Percentiles rank a stretch among this genome's conserved stretches.
Conservation (phyloP, 2,888 invertebrate species). For the Bombylius major region DNA sequence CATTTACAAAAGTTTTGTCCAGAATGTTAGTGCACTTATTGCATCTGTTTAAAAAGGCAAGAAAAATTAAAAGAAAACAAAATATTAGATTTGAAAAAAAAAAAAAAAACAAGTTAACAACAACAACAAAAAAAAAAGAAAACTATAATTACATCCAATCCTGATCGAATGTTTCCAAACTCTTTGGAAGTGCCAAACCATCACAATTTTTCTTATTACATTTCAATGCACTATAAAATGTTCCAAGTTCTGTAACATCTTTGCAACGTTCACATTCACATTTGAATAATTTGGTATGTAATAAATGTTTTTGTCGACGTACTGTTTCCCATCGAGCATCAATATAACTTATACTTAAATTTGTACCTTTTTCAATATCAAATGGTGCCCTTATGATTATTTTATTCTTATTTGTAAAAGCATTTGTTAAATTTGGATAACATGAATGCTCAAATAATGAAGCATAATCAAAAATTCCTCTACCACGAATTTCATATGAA, state of each 20-base stretch:
- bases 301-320: slow-evolving; percentile 58
- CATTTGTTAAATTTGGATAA: slow-evolving; percentile 68
- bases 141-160: slow-evolving; percentile 28
- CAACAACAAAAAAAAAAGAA: neutral
- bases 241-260: slow-evolving; percentile 60
- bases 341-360: slow-evolving; percentile 72
- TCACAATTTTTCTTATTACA: slow-evolving; percentile 43
- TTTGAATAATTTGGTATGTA: slow-evolving; percentile 63
- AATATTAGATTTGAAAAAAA: neutral
- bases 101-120: too few species aligned
- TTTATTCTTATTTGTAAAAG: slow-evolving; percentile 55
- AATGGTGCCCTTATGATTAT: slow-evolving; percentile 48
- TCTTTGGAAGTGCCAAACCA: slow-evolving; percentile 30
- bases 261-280: slow-evolving; percentile 57
- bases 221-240: slow-evolving; percentile 58
- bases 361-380: slow-evolving; percentile 47
- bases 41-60: slow-evolving; percentile 43
- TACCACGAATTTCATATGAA: slow-evolving; percentile 54
- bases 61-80: neutral
- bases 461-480: slow-evolving; percentile 60
- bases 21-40: slow-evolving; percentile 43
- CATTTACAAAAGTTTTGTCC: slow-evolving; percentile 45
- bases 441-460: slow-evolving; percentile 74
- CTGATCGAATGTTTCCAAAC: slow-evolving; percentile 26
- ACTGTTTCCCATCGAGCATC: slow-evolving; percentile 73